phyloP scores from a whole-genome alignment of 1,140 invertebrate genomes.

The Bombus superbus region DNA sequence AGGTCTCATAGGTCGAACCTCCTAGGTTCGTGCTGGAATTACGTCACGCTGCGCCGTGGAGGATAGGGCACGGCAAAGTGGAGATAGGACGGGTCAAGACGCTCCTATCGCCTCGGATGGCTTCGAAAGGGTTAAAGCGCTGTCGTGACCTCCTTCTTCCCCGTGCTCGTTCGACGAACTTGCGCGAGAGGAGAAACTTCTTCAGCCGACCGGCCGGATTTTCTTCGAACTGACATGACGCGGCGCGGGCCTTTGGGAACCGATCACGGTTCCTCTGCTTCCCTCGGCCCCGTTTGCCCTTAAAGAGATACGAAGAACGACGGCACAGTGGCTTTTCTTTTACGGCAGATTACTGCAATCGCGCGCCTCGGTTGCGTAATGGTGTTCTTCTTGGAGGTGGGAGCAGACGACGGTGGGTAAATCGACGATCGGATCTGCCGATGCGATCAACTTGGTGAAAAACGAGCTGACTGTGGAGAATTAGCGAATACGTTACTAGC shows the following conservation, averaged over 20 bases:
- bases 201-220: conserved; percentile 45
- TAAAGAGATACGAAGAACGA: background rate
- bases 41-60: conserved; percentile 69
- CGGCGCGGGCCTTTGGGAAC: background rate
- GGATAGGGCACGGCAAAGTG: conserved; percentile 67
- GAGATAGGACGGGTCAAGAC: conserved; percentile 74
- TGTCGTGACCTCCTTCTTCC: conserved; percentile 69
- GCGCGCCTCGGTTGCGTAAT: background rate
- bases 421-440: background rate
- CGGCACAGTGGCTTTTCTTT: conserved; percentile 5
- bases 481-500: background rate
- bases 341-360: background rate
- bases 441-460: background rate
- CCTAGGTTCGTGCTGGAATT: conserved; percentile 70
- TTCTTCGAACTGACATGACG: conserved; percentile 26
- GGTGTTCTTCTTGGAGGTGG: background rate
- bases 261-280: too few species aligned
- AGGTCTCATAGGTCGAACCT: conserved; percentile 63
- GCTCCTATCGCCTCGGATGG: conserved; percentile 68
- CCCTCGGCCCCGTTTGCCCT: background rate
- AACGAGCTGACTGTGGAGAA: background rate
- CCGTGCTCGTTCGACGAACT: conserved; percentile 51
- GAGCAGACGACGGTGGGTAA: background rate
- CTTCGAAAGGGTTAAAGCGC: conserved; percentile 73
- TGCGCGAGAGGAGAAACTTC: conserved; percentile 30